These are phyloP conservation scores for Asbolus verrucosus DNA, from an alignment of 1,140 invertebrate genomes.

Conservation along the genomic window DNA sequence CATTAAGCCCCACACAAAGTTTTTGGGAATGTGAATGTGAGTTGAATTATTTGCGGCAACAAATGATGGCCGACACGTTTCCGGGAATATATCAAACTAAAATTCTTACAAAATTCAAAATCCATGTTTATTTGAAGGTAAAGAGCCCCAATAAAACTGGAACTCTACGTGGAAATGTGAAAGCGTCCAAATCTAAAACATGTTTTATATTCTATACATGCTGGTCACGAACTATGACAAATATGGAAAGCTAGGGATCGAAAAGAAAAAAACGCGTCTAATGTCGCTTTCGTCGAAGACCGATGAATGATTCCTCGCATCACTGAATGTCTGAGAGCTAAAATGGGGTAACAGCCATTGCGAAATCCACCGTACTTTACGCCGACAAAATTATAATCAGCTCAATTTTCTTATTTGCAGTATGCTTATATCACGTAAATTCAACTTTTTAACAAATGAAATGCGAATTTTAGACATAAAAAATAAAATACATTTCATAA, in stretches of 20 bases:
- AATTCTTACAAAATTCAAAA: conserved; percentile 45
- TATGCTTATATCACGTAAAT: conserved; percentile 4
- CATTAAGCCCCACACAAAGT: too few relatives aligned
- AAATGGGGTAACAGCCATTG: conserved; percentile 35
- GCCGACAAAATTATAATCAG: conserved; percentile 30
- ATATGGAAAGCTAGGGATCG: conserved; percentile 48
- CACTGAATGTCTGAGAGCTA: conserved; percentile 43
- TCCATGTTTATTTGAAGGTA: conserved; percentile 46
- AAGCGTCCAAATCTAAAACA: conserved; percentile 39
- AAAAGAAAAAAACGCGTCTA: conserved; percentile 47
- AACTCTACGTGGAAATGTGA: conserved; percentile 38
- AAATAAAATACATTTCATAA: too few relatives aligned
- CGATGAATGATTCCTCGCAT: conserved; percentile 50
- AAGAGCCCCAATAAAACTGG: conserved; percentile 44
- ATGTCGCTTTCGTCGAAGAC: conserved; percentile 44
- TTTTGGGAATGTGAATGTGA: not conserved
- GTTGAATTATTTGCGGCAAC: not conserved
- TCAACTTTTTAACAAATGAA: conserved; percentile 13
- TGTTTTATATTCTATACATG: conserved; percentile 42
- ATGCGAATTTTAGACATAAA: too few relatives aligned
- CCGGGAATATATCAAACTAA: conserved; percentile 35
- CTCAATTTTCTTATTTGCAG: conserved; percentile 24
- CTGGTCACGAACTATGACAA: conserved; percentile 49
- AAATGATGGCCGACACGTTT: conserved; percentile 23
- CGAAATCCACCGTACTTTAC: conserved; percentile 24